Conservation (phyloP, 2,797 vertebrate species). For the Echiichthys vipera region DNA sequence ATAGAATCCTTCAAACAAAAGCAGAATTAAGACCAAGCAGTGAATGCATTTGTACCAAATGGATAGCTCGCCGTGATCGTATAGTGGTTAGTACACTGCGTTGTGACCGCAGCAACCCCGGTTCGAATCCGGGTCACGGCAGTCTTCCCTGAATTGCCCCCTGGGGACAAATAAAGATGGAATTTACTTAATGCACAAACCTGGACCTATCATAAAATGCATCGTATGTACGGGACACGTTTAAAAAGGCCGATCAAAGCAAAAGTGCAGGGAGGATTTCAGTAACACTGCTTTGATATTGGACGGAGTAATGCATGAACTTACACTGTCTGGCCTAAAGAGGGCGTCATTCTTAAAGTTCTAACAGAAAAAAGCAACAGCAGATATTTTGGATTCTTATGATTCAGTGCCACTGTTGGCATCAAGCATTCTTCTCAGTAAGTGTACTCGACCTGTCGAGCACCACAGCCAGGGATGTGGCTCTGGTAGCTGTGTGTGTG, state of each 20-base stretch:
- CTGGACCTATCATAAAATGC: too few species aligned
- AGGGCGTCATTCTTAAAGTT: neutral
- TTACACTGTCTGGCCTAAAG: neutral
- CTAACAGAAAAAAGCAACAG: too few species aligned
- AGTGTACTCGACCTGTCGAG: neutral
- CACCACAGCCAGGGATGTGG: neutral
- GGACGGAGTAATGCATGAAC: neutral
- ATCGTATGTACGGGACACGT: too few species aligned
- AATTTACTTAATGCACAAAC: too few species aligned
- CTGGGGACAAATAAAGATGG: too few species aligned
- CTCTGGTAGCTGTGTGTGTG: neutral
- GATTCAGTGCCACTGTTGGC: neutral
- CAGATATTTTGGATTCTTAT: neutral
- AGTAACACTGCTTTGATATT: neutral
- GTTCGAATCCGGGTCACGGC: constrained; percentile 82
- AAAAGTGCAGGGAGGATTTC: neutral
- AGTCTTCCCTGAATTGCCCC: too few species aligned
- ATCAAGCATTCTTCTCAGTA: neutral
- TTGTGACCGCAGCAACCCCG: constrained; percentile 80
- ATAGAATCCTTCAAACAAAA: neutral
- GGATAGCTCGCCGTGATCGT: constrained; percentile 73
- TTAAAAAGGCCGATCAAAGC: neutral
- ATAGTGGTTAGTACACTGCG: constrained; percentile 82
- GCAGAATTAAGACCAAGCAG: neutral
- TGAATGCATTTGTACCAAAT: neutral